Conservation (phyloP, 2,113 vertebrate species). For the Scatophagus argus region DNA sequence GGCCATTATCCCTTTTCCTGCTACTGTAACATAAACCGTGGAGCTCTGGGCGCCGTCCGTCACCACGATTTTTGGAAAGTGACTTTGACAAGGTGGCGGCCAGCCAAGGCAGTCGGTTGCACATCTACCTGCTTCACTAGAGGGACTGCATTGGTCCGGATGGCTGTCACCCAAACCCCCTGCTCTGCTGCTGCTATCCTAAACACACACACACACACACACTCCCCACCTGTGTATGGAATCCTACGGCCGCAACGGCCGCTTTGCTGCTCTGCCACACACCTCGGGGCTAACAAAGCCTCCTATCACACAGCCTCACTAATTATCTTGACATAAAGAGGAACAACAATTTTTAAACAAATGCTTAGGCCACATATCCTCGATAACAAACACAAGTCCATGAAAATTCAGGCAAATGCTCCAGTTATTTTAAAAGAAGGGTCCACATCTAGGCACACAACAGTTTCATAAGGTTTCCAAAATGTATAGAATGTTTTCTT, state of each 20-base stretch:
- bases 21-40: constrained; percentile 78
- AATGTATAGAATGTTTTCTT: not conserved
- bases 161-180: constrained; percentile 66
- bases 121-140: constrained; percentile 69
- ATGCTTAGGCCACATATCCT: constrained; percentile 33
- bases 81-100: constrained; percentile 80
- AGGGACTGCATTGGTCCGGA: constrained; percentile 63
- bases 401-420: constrained; percentile 1
- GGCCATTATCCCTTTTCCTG: constrained; percentile 70
- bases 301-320: constrained; percentile 53
- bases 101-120: constrained; percentile 65
- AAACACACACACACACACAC: constrained; percentile 38
- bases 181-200: constrained; percentile 49
- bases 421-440: constrained; percentile 5
- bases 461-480: not conserved
- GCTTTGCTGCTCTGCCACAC: constrained; percentile 52
- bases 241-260: constrained; percentile 59
- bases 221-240: constrained; percentile 47
- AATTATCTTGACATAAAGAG: constrained; percentile 70
- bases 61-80: constrained; percentile 76
- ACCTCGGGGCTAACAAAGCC: constrained; percentile 49
- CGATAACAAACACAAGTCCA: constrained; percentile 27
- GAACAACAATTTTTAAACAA: constrained; percentile 65
- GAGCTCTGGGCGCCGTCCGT: constrained; percentile 72
- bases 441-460: not conserved